Percentiles rank a stretch among this genome's conserved stretches.
These are phyloP conservation scores for Pterocles burchelli DNA, from an alignment of 2,113 vertebrate species.

Conservation along the genomic window DNA sequence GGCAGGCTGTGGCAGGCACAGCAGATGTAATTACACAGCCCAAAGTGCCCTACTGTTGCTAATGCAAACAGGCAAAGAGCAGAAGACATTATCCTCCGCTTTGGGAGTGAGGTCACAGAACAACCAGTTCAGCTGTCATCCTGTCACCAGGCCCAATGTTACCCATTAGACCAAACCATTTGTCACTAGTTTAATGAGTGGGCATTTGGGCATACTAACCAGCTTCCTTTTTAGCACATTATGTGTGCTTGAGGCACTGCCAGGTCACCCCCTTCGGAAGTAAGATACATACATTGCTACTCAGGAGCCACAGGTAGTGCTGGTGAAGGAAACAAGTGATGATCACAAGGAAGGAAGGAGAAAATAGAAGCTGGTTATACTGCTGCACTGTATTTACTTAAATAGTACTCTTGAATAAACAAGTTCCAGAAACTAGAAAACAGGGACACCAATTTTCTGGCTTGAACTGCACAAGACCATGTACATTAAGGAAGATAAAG, in stretches of 20 bases:
- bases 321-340: neutral
- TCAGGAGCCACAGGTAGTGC: neutral
- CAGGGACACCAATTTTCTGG: neutral
- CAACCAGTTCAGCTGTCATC: neutral
- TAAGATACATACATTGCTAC: neutral
- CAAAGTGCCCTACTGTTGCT: neutral
- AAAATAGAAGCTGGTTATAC: neutral
- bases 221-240: neutral
- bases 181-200: neutral
- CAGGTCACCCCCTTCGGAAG: neutral
- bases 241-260: neutral
- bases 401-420: neutral
- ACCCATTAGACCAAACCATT: neutral
- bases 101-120: rapidly evolving
- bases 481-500: constrained; percentile 25
- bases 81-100: neutral
- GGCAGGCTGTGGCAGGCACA: rapidly evolving
- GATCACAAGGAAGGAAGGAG: neutral
- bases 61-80: neutral
- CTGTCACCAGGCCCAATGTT: neutral
- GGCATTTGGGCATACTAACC: neutral
- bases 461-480: neutral
- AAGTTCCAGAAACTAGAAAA: neutral
- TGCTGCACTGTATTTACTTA: neutral
- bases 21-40: neutral